phyloP scores from a whole-genome alignment of 1,140 invertebrate species.

The Panagrolaimus sp. region DNA sequence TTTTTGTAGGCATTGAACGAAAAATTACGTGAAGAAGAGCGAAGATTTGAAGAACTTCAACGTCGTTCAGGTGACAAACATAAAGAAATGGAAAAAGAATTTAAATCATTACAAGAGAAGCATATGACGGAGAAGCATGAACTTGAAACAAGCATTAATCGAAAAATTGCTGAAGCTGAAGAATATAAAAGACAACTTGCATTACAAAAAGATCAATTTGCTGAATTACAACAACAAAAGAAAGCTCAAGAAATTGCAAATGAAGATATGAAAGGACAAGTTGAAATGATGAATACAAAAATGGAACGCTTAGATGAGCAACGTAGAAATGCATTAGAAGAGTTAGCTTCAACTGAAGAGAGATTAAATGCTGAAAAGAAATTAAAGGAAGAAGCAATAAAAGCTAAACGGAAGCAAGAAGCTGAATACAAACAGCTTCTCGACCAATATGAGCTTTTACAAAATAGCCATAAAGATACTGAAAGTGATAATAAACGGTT shows the following conservation, averaged over 20 bases:
- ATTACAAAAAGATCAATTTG: constrained; percentile 21
- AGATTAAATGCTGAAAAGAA: constrained; percentile 65
- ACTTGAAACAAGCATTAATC: constrained; percentile 18
- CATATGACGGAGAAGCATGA: constrained; percentile 13
- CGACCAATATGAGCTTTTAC: constrained; percentile 31
- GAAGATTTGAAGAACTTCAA: constrained; percentile 21
- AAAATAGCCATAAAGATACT: constrained; percentile 24
- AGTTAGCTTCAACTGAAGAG: constrained; percentile 38
- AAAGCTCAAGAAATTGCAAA: constrained; percentile 30
- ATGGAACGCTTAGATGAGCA: constrained; percentile 32
- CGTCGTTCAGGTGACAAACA: constrained; percentile 8
- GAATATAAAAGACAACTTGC: constrained; percentile 18
- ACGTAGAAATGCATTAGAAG: constrained; percentile 24
- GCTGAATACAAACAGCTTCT: constrained; percentile 32
- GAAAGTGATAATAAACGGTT: constrained; percentile 35
- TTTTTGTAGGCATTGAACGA: constrained; percentile 38
- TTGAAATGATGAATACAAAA: constrained; percentile 31
- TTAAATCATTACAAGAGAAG: constrained; percentile 29
- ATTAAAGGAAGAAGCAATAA: constrained; percentile 85
- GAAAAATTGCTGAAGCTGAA: constrained; percentile 11
- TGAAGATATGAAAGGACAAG: constrained; percentile 10
- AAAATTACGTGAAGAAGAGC: constrained; percentile 26
- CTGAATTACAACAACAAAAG: constrained; percentile 27
- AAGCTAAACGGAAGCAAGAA: constrained; percentile 72
- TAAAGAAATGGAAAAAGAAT: constrained; percentile 34